Evolutionary conservation across 1,140 invertebrate species (phyloP).

Genomic region (Gryllus bimaculatus): DNA sequence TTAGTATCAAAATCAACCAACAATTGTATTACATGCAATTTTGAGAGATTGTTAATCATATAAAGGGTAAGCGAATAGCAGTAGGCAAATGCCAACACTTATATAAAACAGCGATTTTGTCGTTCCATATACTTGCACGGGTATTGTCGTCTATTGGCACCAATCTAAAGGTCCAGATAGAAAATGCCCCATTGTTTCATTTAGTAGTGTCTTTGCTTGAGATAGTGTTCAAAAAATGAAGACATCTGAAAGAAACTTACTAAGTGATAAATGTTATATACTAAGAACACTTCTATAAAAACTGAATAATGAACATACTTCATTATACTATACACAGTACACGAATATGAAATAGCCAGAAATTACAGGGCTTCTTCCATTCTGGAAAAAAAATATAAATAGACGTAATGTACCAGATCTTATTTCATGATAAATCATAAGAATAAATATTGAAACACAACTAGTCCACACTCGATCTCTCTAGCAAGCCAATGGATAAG

Average conservation of each 20-base stretch:
- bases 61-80: too few species aligned
- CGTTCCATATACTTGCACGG: too few species aligned
- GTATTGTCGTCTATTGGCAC: slow-evolving; percentile 83
- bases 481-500: slow-evolving; percentile 99
- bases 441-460: slow-evolving; percentile 52
- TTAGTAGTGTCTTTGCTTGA: too few species aligned
- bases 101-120: too few species aligned
- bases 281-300: neutral
- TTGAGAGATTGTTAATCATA: too few species aligned
- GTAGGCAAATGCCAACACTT: too few species aligned
- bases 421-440: neutral
- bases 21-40: slow-evolving; percentile 90
- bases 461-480: slow-evolving; percentile 96
- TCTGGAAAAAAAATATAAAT: slow-evolving; percentile 55
- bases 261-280: neutral
- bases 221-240: too few species aligned
- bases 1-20: slow-evolving; percentile 88
- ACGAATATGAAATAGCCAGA: slow-evolving; percentile 91
- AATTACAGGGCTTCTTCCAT: slow-evolving; percentile 97
- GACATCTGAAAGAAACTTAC: slow-evolving; percentile 43
- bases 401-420: neutral
- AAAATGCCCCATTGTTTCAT: slow-evolving; percentile 61
- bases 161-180: slow-evolving; percentile 85
- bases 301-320: neutral
- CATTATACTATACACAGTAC: slow-evolving; percentile 71